Percentiles rank a stretch among this genome's conserved stretches.
Conservation (phyloP, 2,888 invertebrate genomes). For the Amblyteles armatorius region DNA sequence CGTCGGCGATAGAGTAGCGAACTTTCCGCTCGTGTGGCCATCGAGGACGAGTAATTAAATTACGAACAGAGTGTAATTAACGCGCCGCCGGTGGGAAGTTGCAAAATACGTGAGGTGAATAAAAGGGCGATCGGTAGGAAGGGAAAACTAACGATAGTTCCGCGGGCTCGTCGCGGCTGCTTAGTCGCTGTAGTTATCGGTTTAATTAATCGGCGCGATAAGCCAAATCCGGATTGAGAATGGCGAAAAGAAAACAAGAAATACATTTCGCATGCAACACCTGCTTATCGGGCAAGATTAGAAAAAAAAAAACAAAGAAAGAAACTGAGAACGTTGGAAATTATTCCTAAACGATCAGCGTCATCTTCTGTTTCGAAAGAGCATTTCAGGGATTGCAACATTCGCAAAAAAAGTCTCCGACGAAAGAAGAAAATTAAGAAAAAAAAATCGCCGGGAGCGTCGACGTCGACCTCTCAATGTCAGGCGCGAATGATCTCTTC, state of each 20-base stretch:
- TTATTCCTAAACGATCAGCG: not conserved
- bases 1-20: not conserved
- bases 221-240: not conserved
- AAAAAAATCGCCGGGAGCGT: not conserved
- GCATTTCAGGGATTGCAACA: not conserved
- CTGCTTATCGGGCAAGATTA: not conserved
- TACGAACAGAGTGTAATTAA: constrained; percentile 58
- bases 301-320: not conserved
- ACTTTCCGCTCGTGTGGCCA: constrained; percentile 54
- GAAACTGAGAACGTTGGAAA: not conserved
- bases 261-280: not conserved
- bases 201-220: constrained; percentile 5
- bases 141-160: constrained; percentile 43
- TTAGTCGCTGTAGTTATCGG: not conserved
- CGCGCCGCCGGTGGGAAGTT: constrained; percentile 23
- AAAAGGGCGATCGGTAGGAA: constrained; percentile 36
- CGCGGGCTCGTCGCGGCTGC: constrained; percentile 8
- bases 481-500: constrained; percentile 34
- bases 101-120: constrained; percentile 50
- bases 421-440: not conserved
- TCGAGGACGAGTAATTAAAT: constrained; percentile 65
- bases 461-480: constrained; percentile 26
- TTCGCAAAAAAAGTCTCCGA: not conserved
- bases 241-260: not conserved
- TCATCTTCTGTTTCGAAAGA: not conserved